Evolutionary conservation across 1,140 invertebrate genomes (phyloP).

Genomic region (Conus ventricosus): DNA sequence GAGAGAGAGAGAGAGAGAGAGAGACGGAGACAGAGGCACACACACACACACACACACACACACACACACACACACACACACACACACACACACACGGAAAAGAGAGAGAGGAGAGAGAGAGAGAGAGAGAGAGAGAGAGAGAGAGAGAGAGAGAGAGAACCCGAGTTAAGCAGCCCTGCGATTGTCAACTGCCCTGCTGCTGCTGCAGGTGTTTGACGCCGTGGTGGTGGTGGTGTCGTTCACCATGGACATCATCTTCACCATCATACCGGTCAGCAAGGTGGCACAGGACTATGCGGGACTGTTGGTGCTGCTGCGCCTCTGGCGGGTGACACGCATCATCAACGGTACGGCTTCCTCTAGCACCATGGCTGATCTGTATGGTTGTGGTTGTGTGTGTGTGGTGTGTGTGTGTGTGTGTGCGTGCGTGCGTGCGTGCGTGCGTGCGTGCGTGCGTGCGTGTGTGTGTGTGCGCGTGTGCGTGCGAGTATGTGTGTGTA

Average conservation of each 20-base stretch:
- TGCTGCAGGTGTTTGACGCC: slow-evolving; percentile 69
- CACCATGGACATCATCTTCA: slow-evolving; percentile 66
- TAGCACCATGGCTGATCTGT: neutral
- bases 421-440: too few relatives aligned
- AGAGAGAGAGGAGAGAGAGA: too few relatives aligned
- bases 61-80: neutral
- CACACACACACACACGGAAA: neutral
- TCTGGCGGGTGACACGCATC: slow-evolving; percentile 70
- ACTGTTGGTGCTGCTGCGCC: slow-evolving; percentile 65
- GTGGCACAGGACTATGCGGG: slow-evolving; percentile 58
- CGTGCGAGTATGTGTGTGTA: too few relatives aligned
- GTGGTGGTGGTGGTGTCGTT: slow-evolving; percentile 71
- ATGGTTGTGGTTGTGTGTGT: neutral
- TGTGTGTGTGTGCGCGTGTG: too few relatives aligned
- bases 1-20: too few relatives aligned
- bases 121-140: too few relatives aligned
- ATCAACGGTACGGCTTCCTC: slow-evolving; percentile 64
- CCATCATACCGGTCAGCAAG: slow-evolving; percentile 48
- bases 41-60: too few relatives aligned
- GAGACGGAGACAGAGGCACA: too few relatives aligned
- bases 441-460: too few relatives aligned
- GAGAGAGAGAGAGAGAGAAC: too few relatives aligned
- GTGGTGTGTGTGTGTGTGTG: neutral
- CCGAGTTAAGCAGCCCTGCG: neutral
- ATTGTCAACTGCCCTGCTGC: neutral